Base-by-base conservation (phyloP, 1,140 invertebrate genomes). In the Teleopsis dalmanni region DNA sequence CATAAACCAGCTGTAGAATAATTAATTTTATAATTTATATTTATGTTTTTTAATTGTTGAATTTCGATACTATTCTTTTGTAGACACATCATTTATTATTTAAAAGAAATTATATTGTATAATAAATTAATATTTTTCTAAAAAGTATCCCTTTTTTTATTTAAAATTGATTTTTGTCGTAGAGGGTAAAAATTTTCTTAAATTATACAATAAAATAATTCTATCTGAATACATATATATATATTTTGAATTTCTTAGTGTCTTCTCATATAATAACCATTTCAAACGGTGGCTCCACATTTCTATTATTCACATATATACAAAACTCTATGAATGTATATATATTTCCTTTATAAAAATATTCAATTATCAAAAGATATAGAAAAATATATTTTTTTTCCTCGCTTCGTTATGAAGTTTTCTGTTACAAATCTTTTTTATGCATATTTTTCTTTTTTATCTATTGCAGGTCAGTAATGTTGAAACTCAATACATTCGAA, bases 401-500 rank as follows among this genome's bases (percentile, higher is more conserved):
- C 19, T 42, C 23, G 23, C 22, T 26, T 22, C 22, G 13, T 16
- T 42, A 26, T 16, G 23, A 8, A 13, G n/a, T 34, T n/a, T 14
- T 22, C 3, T 10, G 9, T 27, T 18, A 42, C 13, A 9, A 11
- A 16, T 11, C n/a, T 27, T 21, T 3, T 19, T 25, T 37, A 25
- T 40, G 8, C 37, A 0, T 14, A 33, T 27, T 14, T 23, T 19
- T 18, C 19, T n/a, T 21, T 40, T 9, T 41, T 42, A 40, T 52
- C 43, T n/a, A 5, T 33, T 36, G 14, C 45, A 67, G 65, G 56
- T 67, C 34, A 55, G 55, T 38, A 58, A 55, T 19, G 52, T 53
- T 33, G 65, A 70, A 45, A 57, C 57, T 6, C 57, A 66, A 54
- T 69, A 59, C 38, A 65, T 70, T 27, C 59, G 54, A 29, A 68